These are phyloP conservation scores for Lordiphosa mommai DNA, from an alignment of 1,140 invertebrate species.

Conservation along the genomic window DNA sequence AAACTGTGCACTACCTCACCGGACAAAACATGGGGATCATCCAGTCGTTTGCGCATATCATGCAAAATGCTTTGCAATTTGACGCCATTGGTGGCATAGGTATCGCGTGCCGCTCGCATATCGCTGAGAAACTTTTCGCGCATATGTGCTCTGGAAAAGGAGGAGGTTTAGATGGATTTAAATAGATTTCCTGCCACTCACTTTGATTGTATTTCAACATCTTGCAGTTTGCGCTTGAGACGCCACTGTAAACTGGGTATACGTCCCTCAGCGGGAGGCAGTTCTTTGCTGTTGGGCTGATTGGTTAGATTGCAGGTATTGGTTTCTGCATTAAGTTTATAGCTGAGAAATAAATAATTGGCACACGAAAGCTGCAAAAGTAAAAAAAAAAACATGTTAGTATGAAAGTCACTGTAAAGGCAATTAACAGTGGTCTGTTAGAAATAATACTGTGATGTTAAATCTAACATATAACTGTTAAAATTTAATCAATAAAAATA, in stretches of 20 bases:
- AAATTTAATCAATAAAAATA: no score
- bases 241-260: slow-evolving; percentile 84
- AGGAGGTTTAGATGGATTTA: not conserved
- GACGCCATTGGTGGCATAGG: slow-evolving; percentile 85
- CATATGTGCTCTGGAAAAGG: slow-evolving; percentile 91
- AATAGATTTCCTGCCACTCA: slow-evolving; percentile 75
- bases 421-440: no score
- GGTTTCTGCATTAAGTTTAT: slow-evolving; percentile 86
- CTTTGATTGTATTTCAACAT: slow-evolving; percentile 97
- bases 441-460: no score
- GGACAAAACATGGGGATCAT: slow-evolving; percentile 97
- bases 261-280: slow-evolving; percentile 83
- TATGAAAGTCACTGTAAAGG: not conserved
- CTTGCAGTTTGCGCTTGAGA: slow-evolving; percentile 91
- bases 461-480: no score
- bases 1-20: slow-evolving; percentile 96
- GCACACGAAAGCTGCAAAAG: slow-evolving; percentile 89
- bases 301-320: slow-evolving; percentile 87
- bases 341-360: slow-evolving; percentile 93
- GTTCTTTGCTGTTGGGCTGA: slow-evolving; percentile 83
- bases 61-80: slow-evolving; percentile 93
- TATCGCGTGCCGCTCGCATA: slow-evolving; percentile 94
- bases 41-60: slow-evolving; percentile 94
- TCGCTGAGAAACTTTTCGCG: slow-evolving; percentile 98
- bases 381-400: slow-evolving; percentile 30